These are phyloP conservation scores for Triplophysa dalaica DNA, from an alignment of 2,113 vertebrate species.

Conservation along the genomic window DNA sequence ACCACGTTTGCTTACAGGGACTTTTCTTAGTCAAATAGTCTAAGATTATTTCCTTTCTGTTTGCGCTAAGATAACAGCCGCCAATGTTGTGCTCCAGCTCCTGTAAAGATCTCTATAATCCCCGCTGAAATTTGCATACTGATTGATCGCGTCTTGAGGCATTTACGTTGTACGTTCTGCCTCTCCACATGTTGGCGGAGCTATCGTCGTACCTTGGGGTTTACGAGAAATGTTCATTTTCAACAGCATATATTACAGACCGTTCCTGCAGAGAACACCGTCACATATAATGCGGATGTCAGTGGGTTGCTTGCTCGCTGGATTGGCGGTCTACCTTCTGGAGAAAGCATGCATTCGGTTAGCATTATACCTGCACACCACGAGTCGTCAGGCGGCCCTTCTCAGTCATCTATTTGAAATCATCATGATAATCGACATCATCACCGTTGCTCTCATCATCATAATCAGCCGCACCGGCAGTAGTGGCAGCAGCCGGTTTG, in stretches of 20 bases:
- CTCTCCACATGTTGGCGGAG: slow-evolving; percentile 13
- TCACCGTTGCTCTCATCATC: slow-evolving; percentile 22
- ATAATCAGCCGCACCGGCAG: slow-evolving; percentile 38
- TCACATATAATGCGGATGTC: not conserved
- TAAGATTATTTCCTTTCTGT: slow-evolving; percentile 14
- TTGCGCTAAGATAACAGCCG: slow-evolving; percentile 44
- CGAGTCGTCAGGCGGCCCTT: not conserved
- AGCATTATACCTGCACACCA: slow-evolving; percentile 2
- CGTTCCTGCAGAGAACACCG: not conserved
- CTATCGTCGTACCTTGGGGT: not conserved
- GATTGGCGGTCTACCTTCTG: not conserved
- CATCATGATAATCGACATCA: slow-evolving; percentile 36
- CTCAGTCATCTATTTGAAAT: slow-evolving; percentile 10
- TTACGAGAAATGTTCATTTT: slow-evolving; percentile 36
- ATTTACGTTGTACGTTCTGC: slow-evolving; percentile 36
- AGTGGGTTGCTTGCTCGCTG: not conserved
- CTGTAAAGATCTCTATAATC: slow-evolving; percentile 41
- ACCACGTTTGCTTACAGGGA: slow-evolving; percentile 33
- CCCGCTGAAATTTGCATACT: slow-evolving; percentile 57
- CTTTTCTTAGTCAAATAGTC: slow-evolving; percentile 42
- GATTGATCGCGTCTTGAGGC: slow-evolving; percentile 46
- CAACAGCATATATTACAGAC: slow-evolving; percentile 26
- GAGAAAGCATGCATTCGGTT: not conserved
- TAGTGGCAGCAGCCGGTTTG: slow-evolving; percentile 28
- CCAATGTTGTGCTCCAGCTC: slow-evolving; percentile 44